Percentiles rank a stretch among this genome's conserved stretches.
Evolutionary conservation across 2,888 invertebrate genomes (phyloP).

Genomic region (Sipunculus nudus): DNA sequence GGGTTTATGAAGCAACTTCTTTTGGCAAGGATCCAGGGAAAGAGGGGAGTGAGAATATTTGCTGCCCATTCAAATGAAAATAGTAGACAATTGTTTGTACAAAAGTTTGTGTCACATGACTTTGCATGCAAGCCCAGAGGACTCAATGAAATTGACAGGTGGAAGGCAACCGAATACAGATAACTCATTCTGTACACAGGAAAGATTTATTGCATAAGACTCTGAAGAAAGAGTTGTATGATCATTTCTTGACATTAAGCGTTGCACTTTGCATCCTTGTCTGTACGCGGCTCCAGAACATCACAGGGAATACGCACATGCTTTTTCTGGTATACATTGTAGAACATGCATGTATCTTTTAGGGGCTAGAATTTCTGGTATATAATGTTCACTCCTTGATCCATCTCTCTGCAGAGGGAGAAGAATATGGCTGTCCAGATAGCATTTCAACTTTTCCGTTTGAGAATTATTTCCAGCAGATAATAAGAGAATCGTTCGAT

Average conservation of each 20-base stretch:
- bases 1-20: conserved; percentile 46
- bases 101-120: conserved; percentile 27
- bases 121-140: conserved; percentile 33
- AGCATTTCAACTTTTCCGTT: conserved; percentile 6
- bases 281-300: conserved; percentile 9
- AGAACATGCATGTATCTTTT: conserved; percentile 20
- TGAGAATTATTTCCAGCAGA: neutral
- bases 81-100: conserved; percentile 10
- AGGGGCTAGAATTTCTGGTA: conserved; percentile 21
- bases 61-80: conserved; percentile 5
- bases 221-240: conserved; percentile 19
- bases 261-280: conserved; percentile 29
- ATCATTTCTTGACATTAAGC: conserved; percentile 35
- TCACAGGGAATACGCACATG: too few species aligned
- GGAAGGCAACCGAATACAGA: conserved; percentile 42
- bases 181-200: conserved; percentile 40
- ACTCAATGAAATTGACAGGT: conserved; percentile 31
- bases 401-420: conserved; percentile 14
- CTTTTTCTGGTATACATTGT: conserved; percentile 34
- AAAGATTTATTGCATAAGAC: conserved; percentile 21
- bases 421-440: neutral
- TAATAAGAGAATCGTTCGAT: too few species aligned
- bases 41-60: conserved; percentile 18
- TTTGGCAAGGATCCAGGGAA: conserved; percentile 39
- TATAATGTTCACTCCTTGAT: conserved; percentile 19